Base-by-base conservation (phyloP, 2,113 vertebrate species). In the Phodopus roborovskii region DNA sequence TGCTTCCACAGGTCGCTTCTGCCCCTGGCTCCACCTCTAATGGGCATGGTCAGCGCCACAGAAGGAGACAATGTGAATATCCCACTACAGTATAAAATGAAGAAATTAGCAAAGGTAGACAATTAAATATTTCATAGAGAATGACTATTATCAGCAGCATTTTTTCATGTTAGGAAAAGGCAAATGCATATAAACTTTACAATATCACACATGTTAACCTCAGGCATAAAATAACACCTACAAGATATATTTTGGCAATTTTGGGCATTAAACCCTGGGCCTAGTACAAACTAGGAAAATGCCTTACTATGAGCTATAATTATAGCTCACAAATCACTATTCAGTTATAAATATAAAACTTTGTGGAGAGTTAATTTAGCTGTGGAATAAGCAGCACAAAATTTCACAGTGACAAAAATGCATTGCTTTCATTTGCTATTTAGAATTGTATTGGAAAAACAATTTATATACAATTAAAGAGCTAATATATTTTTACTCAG, bases 381-480 rank as follows among this genome's bases (percentile, higher is more conserved):
- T 60, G 1, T 68, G 17, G 71, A 56, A 3, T 45, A 66, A 91
- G 30, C 5, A 77, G 28, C 81, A 83, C 42, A 91, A 79, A 94
- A 82, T 42, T 75, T 17, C 30, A 88, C 20, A 33, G 90, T 4
- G 73, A 42, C 11, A 83, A 56, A 75, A 92, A 78, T n/a, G 3
- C 16, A 75, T 48, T 75, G 15, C 1, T 53, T 88, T 88, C 48
- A n/a, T 85, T 75, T 96, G 22, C 19, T 20, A 89, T 73, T 88
- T 81, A 91, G 8, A 93, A 82, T 13, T 86, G 33, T 24, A 66
- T 28, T 39, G 4, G 24, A 64, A 66, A 70, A 81, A 9, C 42
- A 64, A 94, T 28, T 71, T 30, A 77, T 82, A 84, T 12, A 88
- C 86, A 79, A 53, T 33, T 16, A 90, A 90, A 33, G 77, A 90